These are phyloP conservation scores for Panthera leo DNA, from an alignment of 2,113 vertebrate species.

Conservation along the genomic window DNA sequence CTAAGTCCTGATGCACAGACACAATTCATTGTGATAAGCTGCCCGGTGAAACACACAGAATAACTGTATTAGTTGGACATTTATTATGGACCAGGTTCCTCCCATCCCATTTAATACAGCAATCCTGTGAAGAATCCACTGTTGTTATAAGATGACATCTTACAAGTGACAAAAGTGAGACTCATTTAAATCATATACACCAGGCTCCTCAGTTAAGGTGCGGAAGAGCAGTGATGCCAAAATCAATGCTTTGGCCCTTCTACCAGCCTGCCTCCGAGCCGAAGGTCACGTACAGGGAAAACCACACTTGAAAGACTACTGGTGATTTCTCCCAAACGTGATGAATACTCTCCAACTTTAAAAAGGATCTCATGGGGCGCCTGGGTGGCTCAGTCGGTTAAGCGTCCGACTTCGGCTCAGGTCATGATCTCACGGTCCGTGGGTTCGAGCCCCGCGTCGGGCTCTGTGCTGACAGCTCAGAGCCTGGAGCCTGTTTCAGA, in stretches of 20 bases:
- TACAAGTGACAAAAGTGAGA: not conserved
- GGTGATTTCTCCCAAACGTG: not conserved
- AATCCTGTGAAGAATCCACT: not conserved
- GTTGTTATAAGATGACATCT: not conserved
- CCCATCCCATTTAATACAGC: not conserved
- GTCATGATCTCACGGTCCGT: too few species aligned
- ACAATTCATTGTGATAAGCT: not conserved
- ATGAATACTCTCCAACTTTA: not conserved
- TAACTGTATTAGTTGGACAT: not conserved
- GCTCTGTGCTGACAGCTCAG: too few species aligned
- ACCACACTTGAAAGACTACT: not conserved
- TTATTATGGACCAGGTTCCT: not conserved
- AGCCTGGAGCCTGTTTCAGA: too few species aligned
- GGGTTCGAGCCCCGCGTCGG: too few species aligned
- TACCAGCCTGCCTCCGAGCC: rapidly evolving
- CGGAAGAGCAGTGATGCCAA: not conserved
- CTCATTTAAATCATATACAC: not conserved
- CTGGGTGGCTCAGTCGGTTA: too few species aligned
- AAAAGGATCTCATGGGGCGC: not conserved
- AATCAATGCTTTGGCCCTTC: not conserved
- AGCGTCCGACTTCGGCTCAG: too few species aligned
- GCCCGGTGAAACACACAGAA: not conserved
- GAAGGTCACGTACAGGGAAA: not conserved
- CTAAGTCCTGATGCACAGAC: not conserved
- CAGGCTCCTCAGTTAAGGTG: not conserved